Evolutionary conservation across 1,140 invertebrate species (phyloP), one percentile per base, ranked within the genome.

Genomic region (Aphidius ervi): DNA sequence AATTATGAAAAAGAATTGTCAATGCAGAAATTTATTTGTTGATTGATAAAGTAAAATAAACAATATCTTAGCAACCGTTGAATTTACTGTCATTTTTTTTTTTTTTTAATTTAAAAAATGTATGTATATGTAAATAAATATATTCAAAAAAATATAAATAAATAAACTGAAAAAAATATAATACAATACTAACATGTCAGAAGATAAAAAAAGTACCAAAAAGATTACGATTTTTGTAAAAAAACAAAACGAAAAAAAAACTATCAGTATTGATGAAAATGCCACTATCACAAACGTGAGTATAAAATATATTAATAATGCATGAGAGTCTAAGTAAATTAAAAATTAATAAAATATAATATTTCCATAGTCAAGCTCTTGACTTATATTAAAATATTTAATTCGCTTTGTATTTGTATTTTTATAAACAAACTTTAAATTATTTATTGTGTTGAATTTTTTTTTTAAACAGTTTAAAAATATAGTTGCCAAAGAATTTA

Each of bases 171-270:
- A 31, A 31, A 31, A 31, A 31, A 31, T 3, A 31, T 31, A 31
- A 31, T 31, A 31, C 23, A 31, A 31, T 31, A 31, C 58, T 76
- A 80, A 79, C 76, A 79, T 79, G 78, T 77, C 77, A 79, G 78
- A 80, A 72, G 71, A 68, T 67, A 75, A 73, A 67, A 71, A 75
- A 56, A 67, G 65, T 65, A 69, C 69, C 49, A 85, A 82, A 68
- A 85, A 83, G 79, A 91, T 97, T 75, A 94, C 86, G 69, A 85
- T 98, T 74, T 93, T 89, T 71, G 91, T 98, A 58, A 97, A 97
- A 90, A 97, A 95, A 63, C 90, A 94, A 43, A 97, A 97, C 84
- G 94, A 97, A 80, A 87, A 87, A 69, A 91, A 97, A 80, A 87
- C 85, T 67, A 84, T 98, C 61, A 87, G 94, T 82, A 88, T 96